A percentile compares a stretch with the other conserved stretches of the same genome.
Conservation (phyloP, 2,888 invertebrate genomes). For the Lithophane leautieri region DNA sequence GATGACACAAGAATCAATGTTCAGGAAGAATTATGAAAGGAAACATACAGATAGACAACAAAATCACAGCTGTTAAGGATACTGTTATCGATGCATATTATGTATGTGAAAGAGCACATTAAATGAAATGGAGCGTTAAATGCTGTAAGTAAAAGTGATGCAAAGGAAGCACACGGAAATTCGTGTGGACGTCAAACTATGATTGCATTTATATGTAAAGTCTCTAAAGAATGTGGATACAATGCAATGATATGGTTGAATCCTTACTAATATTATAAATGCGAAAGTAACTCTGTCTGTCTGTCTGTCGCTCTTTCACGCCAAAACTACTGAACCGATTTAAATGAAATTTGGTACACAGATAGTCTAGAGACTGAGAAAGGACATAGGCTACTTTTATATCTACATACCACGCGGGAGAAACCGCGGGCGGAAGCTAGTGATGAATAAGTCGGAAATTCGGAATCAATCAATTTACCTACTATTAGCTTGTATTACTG, state of each 20-base stretch:
- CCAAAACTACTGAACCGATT: too few species aligned
- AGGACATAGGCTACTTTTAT: too few species aligned
- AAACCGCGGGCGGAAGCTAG: too few species aligned
- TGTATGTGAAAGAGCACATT: not conserved
- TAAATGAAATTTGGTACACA: too few species aligned
- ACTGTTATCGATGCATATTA: not conserved
- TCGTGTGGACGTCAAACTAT: not conserved
- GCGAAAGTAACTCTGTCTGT: too few species aligned
- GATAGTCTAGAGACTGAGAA: too few species aligned
- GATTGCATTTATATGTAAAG: not conserved
- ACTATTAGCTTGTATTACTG: not conserved
- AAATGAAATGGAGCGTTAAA: not conserved
- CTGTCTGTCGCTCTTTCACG: too few species aligned
- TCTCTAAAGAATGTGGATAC: not conserved
- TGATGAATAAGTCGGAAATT: not conserved
- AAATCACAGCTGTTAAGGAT: not conserved
- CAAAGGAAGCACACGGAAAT: slow-evolving; percentile 1
- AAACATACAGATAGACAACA: not conserved
- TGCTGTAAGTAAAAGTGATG: not conserved
- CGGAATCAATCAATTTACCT: slow-evolving; percentile 11
- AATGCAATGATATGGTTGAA: not conserved
- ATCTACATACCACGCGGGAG: too few species aligned
- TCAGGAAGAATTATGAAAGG: slow-evolving; percentile 3
- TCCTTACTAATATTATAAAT: too few species aligned
- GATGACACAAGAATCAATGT: not conserved